These are phyloP conservation scores for Threskiornis aethiopicus DNA, from an alignment of 2,797 vertebrate genomes.

Conservation along the genomic window DNA sequence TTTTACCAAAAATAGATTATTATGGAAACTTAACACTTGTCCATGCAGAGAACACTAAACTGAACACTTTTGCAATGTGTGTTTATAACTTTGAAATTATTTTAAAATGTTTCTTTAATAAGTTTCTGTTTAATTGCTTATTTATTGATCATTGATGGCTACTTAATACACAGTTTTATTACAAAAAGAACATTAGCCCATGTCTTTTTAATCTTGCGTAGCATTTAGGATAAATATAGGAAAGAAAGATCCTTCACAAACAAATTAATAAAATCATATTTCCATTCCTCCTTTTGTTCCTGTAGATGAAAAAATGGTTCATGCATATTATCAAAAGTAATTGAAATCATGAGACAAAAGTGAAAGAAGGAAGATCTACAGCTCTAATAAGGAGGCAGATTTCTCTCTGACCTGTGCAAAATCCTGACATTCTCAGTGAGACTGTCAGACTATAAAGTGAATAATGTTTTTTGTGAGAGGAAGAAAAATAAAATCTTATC, in stretches of 20 bases:
- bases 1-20: background rate
- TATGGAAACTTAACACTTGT: background rate
- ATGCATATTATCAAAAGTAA: conserved; percentile 28
- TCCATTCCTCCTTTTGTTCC: conserved; percentile 55
- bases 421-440: background rate
- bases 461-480: background rate
- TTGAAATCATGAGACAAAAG: conserved; percentile 25
- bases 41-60: background rate
- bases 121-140: background rate
- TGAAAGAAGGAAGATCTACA: background rate
- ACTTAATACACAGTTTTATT: conserved; percentile 14
- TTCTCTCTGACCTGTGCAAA: background rate
- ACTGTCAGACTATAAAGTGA: background rate
- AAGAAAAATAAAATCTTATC: background rate
- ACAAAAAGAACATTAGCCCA: background rate
- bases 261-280: conserved; percentile 46
- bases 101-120: background rate
- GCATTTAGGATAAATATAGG: conserved; percentile 5
- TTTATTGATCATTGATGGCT: background rate
- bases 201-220: conserved; percentile 3
- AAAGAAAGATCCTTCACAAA: conserved; percentile 41
- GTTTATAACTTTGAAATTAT: background rate
- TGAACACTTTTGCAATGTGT: background rate
- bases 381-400: background rate
- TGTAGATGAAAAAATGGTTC: background rate